Conservation (phyloP, 2,797 vertebrate species). For the Morelia viridis region DNA sequence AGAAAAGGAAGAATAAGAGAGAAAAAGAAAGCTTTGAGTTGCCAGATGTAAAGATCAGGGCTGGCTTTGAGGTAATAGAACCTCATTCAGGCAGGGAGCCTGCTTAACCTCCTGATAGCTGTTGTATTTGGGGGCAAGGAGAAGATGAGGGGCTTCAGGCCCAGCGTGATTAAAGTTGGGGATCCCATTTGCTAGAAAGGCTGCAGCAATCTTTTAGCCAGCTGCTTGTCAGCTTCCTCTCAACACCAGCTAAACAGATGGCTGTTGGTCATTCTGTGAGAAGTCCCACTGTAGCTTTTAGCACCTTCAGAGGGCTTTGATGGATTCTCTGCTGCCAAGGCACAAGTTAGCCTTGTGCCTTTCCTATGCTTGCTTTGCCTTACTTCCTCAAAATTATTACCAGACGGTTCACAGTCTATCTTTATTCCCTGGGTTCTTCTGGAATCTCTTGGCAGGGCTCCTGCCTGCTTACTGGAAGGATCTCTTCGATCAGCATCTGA, state of each 20-base stretch:
- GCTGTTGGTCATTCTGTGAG: background rate
- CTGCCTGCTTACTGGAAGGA: background rate
- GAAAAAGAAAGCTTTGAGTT: background rate
- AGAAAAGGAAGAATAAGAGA: background rate
- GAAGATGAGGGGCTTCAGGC: background rate
- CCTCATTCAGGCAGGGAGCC: background rate
- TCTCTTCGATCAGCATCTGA: background rate
- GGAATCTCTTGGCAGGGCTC: background rate
- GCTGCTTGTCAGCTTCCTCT: background rate
- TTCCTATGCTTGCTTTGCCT: background rate
- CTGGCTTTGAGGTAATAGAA: background rate
- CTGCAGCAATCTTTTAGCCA: background rate
- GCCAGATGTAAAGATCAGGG: background rate
- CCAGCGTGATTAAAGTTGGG: background rate
- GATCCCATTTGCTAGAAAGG: background rate
- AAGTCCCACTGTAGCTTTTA: background rate
- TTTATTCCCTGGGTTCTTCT: background rate
- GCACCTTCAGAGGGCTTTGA: background rate
- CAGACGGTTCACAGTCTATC: background rate
- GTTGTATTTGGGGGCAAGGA: background rate
- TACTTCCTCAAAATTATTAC: conserved; percentile 3
- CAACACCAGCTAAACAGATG: background rate
- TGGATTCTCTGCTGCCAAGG: background rate
- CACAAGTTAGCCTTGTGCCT: background rate
- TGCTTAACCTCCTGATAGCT: background rate